phyloP scores from a whole-genome alignment of 2,797 vertebrate genomes.

The Danio jaintianensis region DNA sequence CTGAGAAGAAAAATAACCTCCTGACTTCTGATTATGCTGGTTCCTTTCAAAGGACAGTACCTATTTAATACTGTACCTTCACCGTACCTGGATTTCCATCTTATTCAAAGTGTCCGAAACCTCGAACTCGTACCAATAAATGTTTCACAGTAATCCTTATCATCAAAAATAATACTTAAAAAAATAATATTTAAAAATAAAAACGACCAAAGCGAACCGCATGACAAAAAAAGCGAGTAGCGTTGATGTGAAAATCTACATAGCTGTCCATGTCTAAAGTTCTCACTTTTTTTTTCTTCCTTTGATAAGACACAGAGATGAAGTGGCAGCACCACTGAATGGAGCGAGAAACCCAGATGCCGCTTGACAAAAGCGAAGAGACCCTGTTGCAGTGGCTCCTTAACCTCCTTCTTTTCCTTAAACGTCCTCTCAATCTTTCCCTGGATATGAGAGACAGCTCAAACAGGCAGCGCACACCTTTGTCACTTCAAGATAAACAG shows the following conservation, averaged over 20 bases:
- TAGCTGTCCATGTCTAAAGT: constrained; percentile 63
- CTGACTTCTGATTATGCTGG: constrained; percentile 43
- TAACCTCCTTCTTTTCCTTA: constrained; percentile 44
- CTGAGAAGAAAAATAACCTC: constrained; percentile 9
- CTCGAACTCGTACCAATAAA: constrained; percentile 32
- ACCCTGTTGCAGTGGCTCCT: constrained; percentile 53
- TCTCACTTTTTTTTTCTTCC: constrained; percentile 35
- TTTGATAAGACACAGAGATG: constrained; percentile 69
- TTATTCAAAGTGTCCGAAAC: constrained; percentile 46
- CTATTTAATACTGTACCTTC: constrained; percentile 36
- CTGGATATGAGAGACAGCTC: constrained; percentile 53
- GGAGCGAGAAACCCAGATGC: constrained; percentile 57
- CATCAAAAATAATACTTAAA: constrained; percentile 61
- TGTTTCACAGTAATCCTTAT: constrained; percentile 61
- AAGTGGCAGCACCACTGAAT: constrained; percentile 60
- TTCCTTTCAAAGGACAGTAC: constrained; percentile 35
- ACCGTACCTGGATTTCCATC: constrained; percentile 43
- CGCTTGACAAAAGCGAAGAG: constrained; percentile 55
- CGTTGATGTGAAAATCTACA: constrained; percentile 59
- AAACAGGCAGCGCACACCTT: constrained; percentile 49
- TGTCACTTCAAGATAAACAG: constrained; percentile 62
- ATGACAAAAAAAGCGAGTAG: constrained; percentile 63
- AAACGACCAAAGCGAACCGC: constrained; percentile 40
- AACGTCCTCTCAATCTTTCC: constrained; percentile 39
- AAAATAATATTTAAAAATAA: constrained; percentile 59